A percentile compares a stretch with the other conserved stretches of the same genome.
Conservation (phyloP, 2,113 vertebrate genomes). For the Alligator mississippiensis region DNA sequence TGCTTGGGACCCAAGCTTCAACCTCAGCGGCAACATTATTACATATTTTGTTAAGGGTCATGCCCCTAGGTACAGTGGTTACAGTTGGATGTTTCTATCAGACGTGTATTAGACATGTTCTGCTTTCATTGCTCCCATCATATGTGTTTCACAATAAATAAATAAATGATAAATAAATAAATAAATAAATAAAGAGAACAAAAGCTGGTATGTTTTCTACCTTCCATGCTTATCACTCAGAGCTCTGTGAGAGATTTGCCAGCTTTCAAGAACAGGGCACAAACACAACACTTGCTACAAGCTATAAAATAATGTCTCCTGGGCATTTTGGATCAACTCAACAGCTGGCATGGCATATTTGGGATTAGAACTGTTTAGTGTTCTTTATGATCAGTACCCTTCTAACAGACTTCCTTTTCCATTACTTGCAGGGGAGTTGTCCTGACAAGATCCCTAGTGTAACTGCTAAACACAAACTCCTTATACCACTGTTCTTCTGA, state of each 20-base stretch:
- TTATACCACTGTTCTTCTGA: accelerated
- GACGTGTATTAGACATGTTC: accelerated
- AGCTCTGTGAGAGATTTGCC: background rate
- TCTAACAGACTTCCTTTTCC: background rate
- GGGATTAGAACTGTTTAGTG: background rate
- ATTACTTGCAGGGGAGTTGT: accelerated
- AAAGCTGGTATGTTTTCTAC: background rate
- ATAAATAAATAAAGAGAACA: background rate
- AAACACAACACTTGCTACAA: background rate
- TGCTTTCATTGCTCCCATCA: background rate
- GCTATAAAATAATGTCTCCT: background rate
- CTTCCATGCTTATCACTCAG: background rate
- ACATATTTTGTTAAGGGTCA: background rate
- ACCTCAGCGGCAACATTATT: background rate
- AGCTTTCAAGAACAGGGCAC: background rate
- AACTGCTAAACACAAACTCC: accelerated
- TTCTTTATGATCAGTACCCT: background rate
- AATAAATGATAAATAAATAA: background rate
- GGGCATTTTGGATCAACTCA: background rate
- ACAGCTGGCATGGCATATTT: background rate
- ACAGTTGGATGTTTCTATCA: background rate
- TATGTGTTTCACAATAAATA: accelerated
- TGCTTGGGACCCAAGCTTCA: background rate
- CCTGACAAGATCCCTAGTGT: background rate
- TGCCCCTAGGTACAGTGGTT: background rate